Base-by-base conservation (phyloP, 2,797 vertebrate species). In the Syncerus caffer region DNA sequence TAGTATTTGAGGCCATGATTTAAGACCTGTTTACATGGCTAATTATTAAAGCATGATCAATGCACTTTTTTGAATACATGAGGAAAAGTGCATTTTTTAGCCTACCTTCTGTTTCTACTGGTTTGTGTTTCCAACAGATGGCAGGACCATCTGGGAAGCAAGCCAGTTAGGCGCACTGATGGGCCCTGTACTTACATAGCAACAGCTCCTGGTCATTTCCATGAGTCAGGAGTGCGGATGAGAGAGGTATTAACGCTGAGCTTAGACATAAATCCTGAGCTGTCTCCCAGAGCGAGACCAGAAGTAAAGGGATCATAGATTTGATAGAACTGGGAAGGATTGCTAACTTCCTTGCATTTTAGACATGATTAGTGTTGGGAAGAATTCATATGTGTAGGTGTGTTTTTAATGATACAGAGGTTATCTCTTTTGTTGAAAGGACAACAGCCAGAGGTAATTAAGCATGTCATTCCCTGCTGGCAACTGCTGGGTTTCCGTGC, bases 41-140 rank as follows among this genome's bases (percentile, higher is more conserved):
- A 96, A 96, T 97, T 92, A 97, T 95, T 97, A 97, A 95, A 97
- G 90, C 58, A 85, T 78, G 50, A 92, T 95, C 92, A 97, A 79
- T 55, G 92, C 21, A 79, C 42, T 96, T 97, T 96, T 92, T 47
- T 85, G 96, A 90, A 97, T 86, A 97, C 6, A 96, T 25, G 80
- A 86, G 86, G 90, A 88, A 15, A 47, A 94, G 51, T 84, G 9
- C 55, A 27, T 94, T 95, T 98, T 98, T 96, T 83, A 94, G 67
- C 91, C 58, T 95, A 90, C 80, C 84, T 98, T 85, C 90, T 93
- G 74, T 95, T 98, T 97, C 92, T 78, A 5, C 57, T 55, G 82
- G 85, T 71, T 92, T 97, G n/a, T 50, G 79, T 98, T 98, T 98
- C 95, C 96, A 95, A 97, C 97, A 98, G 98, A 98, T 95, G 97